A percentile compares a stretch with the other conserved stretches of the same genome.
Conservation (phyloP, 1,140 invertebrate species). For the Leptopilina boulardi region DNA sequence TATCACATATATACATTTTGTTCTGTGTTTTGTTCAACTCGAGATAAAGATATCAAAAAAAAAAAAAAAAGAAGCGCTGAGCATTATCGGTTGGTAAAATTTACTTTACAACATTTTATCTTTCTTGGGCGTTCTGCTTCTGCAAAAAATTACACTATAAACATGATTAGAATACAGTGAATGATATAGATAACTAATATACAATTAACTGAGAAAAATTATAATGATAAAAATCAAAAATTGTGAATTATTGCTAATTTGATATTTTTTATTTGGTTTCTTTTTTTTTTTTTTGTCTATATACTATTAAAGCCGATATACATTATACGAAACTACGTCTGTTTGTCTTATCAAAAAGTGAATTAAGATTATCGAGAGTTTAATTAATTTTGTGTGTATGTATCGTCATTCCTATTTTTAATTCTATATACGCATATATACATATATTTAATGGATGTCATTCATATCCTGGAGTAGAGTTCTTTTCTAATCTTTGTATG, state of each 20-base stretch:
- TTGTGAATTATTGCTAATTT: no score
- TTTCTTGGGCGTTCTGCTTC: conserved; percentile 15
- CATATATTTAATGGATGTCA: background rate
- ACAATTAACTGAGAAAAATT: background rate
- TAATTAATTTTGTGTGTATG: background rate
- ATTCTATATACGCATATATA: background rate
- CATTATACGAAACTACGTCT: background rate
- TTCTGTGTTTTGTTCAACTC: conserved; percentile 13
- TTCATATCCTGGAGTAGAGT: background rate
- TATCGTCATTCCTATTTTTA: background rate
- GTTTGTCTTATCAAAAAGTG: background rate
- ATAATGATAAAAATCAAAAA: no score
- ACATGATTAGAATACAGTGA: background rate
- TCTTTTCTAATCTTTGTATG: background rate
- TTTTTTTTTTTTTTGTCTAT: background rate
- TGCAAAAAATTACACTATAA: conserved; percentile 3
- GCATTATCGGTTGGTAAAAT: conserved; percentile 13
- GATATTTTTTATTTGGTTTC: background rate
- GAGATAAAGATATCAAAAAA: conserved; percentile 11
- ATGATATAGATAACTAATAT: background rate
- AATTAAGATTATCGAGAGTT: background rate
- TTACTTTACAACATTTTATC: conserved; percentile 14
- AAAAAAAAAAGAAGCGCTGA: background rate
- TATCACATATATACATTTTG: background rate
- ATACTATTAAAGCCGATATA: no score